phyloP scores from a whole-genome alignment of 2,888 invertebrate genomes.

The Micoletzkya japonica region DNA sequence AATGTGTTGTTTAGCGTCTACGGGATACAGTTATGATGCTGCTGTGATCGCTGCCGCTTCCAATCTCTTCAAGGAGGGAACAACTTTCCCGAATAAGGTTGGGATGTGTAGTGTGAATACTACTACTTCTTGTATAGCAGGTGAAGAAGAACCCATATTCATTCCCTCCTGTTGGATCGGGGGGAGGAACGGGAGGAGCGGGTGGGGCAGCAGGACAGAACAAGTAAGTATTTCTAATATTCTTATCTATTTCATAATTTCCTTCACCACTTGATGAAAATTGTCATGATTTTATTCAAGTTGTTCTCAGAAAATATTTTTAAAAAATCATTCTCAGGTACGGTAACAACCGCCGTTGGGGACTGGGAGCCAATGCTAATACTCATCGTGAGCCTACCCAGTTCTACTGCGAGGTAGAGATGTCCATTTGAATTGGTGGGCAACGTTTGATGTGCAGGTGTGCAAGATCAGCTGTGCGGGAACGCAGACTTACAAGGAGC shows the following conservation, averaged over 20 bases:
- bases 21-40: slow-evolving; percentile 80
- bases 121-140: slow-evolving; percentile 3
- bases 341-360: neutral
- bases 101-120: neutral
- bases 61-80: slow-evolving; percentile 86
- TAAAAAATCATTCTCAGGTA: slow-evolving; percentile 20
- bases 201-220: neutral
- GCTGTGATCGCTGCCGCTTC: slow-evolving; percentile 93
- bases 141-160: slow-evolving; percentile 20
- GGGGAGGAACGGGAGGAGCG: neutral
- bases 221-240: too few species aligned
- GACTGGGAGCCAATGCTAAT: slow-evolving; percentile 12
- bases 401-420: slow-evolving; percentile 36
- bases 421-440: too few species aligned
- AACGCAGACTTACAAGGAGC: slow-evolving; percentile 82
- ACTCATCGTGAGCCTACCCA: slow-evolving; percentile 29
- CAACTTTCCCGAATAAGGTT: slow-evolving; percentile 44
- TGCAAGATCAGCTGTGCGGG: slow-evolving; percentile 74
- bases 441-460: slow-evolving; percentile 79
- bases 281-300: too few species aligned
- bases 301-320: too few species aligned
- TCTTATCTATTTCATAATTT: too few species aligned
- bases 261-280: too few species aligned
- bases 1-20: slow-evolving; percentile 15
- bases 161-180: neutral